These are phyloP conservation scores for Sebastes ruberrimus DNA, from an alignment of 2,797 vertebrate genomes.

Conservation along the genomic window DNA sequence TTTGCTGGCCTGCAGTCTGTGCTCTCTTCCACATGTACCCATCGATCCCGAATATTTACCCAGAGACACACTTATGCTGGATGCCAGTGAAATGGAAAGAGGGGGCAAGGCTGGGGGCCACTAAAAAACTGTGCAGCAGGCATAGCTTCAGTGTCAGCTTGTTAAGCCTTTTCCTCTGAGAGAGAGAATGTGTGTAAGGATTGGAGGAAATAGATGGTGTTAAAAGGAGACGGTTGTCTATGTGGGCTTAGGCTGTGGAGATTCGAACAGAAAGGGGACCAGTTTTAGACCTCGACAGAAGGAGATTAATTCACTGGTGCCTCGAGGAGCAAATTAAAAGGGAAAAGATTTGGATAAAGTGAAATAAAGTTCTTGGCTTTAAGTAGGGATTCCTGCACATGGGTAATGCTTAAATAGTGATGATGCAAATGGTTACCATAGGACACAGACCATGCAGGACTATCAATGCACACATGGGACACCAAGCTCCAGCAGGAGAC, in stretches of 20 bases:
- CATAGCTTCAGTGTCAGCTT: not conserved
- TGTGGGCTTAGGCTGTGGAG: slow-evolving; percentile 22
- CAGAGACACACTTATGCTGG: slow-evolving; percentile 14
- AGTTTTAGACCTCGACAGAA: slow-evolving; percentile 23
- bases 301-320: slow-evolving; percentile 27
- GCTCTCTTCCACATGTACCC: slow-evolving; percentile 24
- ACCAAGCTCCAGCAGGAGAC: slow-evolving; percentile 15
- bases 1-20: slow-evolving; percentile 22
- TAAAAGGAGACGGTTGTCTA: slow-evolving; percentile 27
- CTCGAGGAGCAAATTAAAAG: slow-evolving; percentile 14
- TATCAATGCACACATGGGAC: slow-evolving; percentile 20
- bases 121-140: not conserved
- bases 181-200: slow-evolving; percentile 1
- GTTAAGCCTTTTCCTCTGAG: slow-evolving; percentile 18
- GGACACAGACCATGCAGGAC: not conserved
- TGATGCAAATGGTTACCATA: slow-evolving; percentile 29
- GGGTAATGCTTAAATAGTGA: not conserved
- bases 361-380: not conserved
- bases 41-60: slow-evolving; percentile 49
- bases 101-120: not conserved
- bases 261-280: slow-evolving; percentile 14
- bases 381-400: not conserved
- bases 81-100: slow-evolving; percentile 32
- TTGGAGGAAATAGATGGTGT: not conserved
- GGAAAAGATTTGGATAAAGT: slow-evolving; percentile 18